A percentile compares a stretch with the other conserved stretches of the same genome.
Conservation (phyloP, 2,888 invertebrate species). For the Drosophila setosimentum region DNA sequence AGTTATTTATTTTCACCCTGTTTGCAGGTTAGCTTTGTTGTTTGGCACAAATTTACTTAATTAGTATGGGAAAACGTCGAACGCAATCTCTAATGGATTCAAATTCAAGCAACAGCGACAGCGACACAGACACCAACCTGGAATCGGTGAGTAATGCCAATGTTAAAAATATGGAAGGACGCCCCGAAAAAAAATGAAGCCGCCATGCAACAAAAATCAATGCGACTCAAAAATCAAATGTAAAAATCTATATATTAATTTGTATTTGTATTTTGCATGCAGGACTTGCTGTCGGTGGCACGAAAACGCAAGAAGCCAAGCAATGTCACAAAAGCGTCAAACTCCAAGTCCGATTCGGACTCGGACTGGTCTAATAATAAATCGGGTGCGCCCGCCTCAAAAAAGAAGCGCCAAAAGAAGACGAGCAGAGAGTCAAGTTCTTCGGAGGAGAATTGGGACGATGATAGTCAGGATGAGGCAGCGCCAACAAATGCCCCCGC, state of each 20-base stretch:
- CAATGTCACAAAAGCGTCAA: constrained; percentile 85
- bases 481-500: constrained; percentile 22
- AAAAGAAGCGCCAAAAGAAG: constrained; percentile 84
- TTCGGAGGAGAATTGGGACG: constrained; percentile 84
- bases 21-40: constrained; percentile 62
- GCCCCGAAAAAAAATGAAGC: constrained; percentile 2
- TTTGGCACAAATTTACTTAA: constrained; percentile 55
- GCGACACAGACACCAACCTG: constrained; percentile 91
- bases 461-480: constrained; percentile 82
- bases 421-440: constrained; percentile 78
- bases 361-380: constrained; percentile 86
- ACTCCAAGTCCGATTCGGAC: constrained; percentile 86
- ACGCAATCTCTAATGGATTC: constrained; percentile 93
- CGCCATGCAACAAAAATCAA: constrained; percentile 42
- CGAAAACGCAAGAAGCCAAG: constrained; percentile 90
- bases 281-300: constrained; percentile 93
- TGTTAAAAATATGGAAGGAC: neutral
- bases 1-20: constrained; percentile 60
- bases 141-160: constrained; percentile 90
- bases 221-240: constrained; percentile 7
- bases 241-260: constrained; percentile 3
- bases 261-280: constrained; percentile 3
- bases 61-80: constrained; percentile 92
- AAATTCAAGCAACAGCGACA: constrained; percentile 92
- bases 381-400: constrained; percentile 83